Percentiles rank a stretch among this genome's conserved stretches.
phyloP scores from a whole-genome alignment of 1,140 invertebrate species.

The Rhynchophorus ferrugineus region DNA sequence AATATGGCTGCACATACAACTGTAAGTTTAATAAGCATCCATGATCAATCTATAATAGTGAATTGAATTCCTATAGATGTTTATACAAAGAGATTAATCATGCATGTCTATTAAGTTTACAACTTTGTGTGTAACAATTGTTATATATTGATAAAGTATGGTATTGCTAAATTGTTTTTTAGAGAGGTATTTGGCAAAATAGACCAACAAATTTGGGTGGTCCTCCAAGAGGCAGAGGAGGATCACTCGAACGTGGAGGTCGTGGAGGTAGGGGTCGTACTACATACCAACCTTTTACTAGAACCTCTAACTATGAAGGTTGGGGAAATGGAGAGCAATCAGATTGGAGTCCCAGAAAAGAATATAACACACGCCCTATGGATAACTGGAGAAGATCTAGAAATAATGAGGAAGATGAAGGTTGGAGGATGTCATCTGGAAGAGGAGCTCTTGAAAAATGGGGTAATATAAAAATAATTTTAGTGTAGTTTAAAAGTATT shows the following conservation, averaged over 20 bases:
- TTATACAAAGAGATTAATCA: too few species aligned
- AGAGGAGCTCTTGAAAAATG: conserved; percentile 27
- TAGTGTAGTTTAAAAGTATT: not conserved
- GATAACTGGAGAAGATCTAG: conserved; percentile 56
- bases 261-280: conserved; percentile 47
- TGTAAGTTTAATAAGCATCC: too few species aligned
- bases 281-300: conserved; percentile 50
- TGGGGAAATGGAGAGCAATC: conserved; percentile 51
- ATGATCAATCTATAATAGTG: too few species aligned
- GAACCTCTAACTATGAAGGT: conserved; percentile 45
- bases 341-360: conserved; percentile 59
- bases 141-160: too few species aligned
- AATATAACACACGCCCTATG: conserved; percentile 49
- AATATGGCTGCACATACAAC: too few species aligned
- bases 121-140: too few species aligned
- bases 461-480: conserved; percentile 12
- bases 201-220: conserved; percentile 30
- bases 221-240: conserved; percentile 45
- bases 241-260: conserved; percentile 34
- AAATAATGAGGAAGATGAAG: conserved; percentile 53
- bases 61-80: too few species aligned
- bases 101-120: too few species aligned
- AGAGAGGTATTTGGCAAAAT: conserved; percentile 28
- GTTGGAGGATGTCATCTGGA: conserved; percentile 46
- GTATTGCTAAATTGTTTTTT: too few species aligned